Evolutionary conservation across 2,888 invertebrate species (phyloP).

Genomic region (Cheilosia impressa): DNA sequence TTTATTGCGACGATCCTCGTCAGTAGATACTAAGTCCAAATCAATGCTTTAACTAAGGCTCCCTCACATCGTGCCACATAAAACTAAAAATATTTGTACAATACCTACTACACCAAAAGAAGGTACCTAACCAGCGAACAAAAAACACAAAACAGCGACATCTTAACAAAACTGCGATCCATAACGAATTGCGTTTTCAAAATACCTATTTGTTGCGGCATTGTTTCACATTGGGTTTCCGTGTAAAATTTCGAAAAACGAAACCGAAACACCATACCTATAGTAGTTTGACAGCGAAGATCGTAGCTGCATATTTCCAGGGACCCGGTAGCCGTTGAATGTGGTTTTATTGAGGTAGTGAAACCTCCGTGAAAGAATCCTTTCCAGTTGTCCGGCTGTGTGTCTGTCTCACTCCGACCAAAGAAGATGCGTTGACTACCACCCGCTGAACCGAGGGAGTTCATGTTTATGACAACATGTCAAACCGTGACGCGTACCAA

Average conservation of each 20-base stretch:
- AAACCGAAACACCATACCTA: constrained; percentile 35
- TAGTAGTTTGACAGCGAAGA: not conserved
- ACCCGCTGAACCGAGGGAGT: constrained; percentile 73
- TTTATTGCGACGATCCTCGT: too few species aligned
- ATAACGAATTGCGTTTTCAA: constrained; percentile 72
- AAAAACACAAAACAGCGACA: constrained; percentile 10
- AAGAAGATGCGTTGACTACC: constrained; percentile 30
- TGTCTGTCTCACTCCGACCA: constrained; percentile 55
- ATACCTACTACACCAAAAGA: not conserved
- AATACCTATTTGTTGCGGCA: constrained; percentile 71
- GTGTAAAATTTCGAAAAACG: constrained; percentile 59
- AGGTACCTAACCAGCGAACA: constrained; percentile 25
- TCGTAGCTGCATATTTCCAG: constrained; percentile 53
- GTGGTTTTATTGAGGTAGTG: constrained; percentile 75
- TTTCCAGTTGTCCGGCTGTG: constrained; percentile 40
- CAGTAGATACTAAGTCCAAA: too few species aligned
- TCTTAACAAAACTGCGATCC: constrained; percentile 53
- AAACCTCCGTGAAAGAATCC: constrained; percentile 68
- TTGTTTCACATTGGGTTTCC: constrained; percentile 58
- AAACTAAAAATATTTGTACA: constrained; percentile 3
- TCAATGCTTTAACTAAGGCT: too few species aligned
- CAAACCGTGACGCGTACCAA: constrained; percentile 75
- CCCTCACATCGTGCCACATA: not conserved
- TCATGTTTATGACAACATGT: constrained; percentile 74
- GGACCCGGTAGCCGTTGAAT: constrained; percentile 72